Evolutionary conservation across 2,888 invertebrate genomes (phyloP), one percentile per base, ranked within the genome.

Genomic region (Mythimna pallens): DNA sequence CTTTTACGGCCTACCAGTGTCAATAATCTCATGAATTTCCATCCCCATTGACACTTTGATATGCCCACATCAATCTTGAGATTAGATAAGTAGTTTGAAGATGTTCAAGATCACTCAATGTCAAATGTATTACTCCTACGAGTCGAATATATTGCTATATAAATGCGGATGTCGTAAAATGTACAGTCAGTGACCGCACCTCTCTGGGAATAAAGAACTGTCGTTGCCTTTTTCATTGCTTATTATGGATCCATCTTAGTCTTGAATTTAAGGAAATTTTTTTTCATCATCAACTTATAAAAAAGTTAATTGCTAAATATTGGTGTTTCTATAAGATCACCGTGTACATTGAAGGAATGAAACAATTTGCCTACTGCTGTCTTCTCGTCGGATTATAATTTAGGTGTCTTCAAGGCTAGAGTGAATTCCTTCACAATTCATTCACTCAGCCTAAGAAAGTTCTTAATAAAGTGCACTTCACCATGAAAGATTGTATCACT

Each of bases 181-280:
- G 76, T 30, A 65, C 85, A 85, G 85, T 85, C 85, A 85, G 76
- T 85, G 85, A 84, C 85, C 85, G 85, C 34, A 70, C 64, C 47
- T 65, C 58, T 70, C 70, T 71, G 62, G 55, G 55, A 64, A 63
- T 47, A 73, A 40, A 63, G 52, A 73, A 40, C 66, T 82, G 63
- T 66, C 66, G 40, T 65, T 65, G 63, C 10, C 58, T 76, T 73
- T 72, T 65, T 65, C 8, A 3, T 50, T 55, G 10, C 25, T 66
- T 36, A 12, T 50, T 22, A n/a, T 3, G 34, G 20, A 20, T 12
- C 2, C 9, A 47, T 36, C n/a, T 20, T 47, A 3, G 10, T 65
- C 14, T 61, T 40, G 22, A 34, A 9, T 20, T 57, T 40, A 40
- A 40, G 47, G 20, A 20, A 47, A 17, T 47, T 17, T 47, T 5